Evolutionary conservation across 2,888 invertebrate species (phyloP), one percentile per base, ranked within the genome.

Genomic region (Synergus itoensis): DNA sequence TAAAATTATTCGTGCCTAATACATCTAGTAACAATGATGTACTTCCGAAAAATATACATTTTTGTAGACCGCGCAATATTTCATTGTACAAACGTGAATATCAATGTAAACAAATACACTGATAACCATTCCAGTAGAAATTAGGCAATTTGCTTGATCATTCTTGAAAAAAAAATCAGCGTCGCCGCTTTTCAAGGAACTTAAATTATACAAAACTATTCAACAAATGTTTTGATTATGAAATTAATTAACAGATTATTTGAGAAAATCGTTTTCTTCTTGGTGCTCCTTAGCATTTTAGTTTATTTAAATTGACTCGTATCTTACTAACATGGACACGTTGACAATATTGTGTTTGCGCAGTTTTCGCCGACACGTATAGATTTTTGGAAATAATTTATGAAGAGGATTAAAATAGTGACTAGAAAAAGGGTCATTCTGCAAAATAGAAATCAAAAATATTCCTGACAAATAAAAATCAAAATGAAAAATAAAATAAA

Each of bases 341-440:
- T 73, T 45, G 76, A 57, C 79, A 69, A 21, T 76, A 60, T 64
- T 36, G 53, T 77, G 11, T 14, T 45, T 60, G 21, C 21, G 11
- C 5, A 28, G 62, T 75, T 79, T 78, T 57, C 65, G 36, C 28
- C 53, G n/a, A 53, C 36, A 40, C 40, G 18, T 18, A 64, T n/a
- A 40, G 36, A 2, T n/a, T 64, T 40, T 64, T 9, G 9, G 14
- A 40, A 40, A n/a, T n/a, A 16, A 83, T 81, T 62, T 16, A 79
- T 79, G 77, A 80, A 60, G 60, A 60, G 9, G 60, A 73, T 77
- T 79, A 82, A 11, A 67, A 76, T 78, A 82, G 80, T 82, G 83
- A 83, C 83, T 83, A 83, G 83, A 83, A 82, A 79, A 78, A 82
- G 77, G 21, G 36, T 41, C 8, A 41, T 53, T 48, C 1, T 40